Base-by-base conservation (phyloP, 1,140 invertebrate species). In the Zaprionus gabonicus region DNA sequence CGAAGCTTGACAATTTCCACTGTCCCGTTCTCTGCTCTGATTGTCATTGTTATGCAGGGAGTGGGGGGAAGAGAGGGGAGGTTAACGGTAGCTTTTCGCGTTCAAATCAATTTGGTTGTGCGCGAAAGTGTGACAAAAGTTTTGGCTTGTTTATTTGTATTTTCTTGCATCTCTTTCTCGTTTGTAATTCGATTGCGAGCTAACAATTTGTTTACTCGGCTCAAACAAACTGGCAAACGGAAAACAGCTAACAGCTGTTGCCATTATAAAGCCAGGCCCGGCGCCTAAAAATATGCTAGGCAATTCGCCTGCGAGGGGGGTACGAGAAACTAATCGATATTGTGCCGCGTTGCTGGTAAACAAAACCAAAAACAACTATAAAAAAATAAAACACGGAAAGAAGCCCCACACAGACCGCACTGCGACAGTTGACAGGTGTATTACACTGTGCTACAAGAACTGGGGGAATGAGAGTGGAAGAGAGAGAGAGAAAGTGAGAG, bases 61-160 rank as follows among this genome's bases (percentile, higher is more conserved):
- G 28, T 23, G 12, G 34, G 4, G 34, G 62, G 13, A 31, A 13
- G 34, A 12, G 20, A 23, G 23, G 27, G 17, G 27, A 31, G 36
- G 27, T 15, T 6, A 1, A 17, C 36, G 36, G 10, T 17, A 53
- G 55, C 58, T 23, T 60, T 80, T 68, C 53, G 56, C 56, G 49
- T 67, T 9, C 62, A 75, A 82, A 84, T 83, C 83, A 80, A 87
- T 87, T 83, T 83, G 28, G 63, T 66, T 78, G 83, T 69, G 53
- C 72, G 84, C 76, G 66, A 71, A 51, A 71, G 69, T 83, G 80
- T 87, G 71, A 87, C 80, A 82, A 74, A 67, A 68, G 28, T 64
- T 65, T 81, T 65, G 46, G 59, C 27, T 58, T 17, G 10, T 51
- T 51, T 51, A 46, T 46, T 46, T 2, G 15, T n/a, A 44, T 49